Evolutionary conservation across 2,888 invertebrate species (phyloP).

Genomic region (Acrocyrtus sp.): DNA sequence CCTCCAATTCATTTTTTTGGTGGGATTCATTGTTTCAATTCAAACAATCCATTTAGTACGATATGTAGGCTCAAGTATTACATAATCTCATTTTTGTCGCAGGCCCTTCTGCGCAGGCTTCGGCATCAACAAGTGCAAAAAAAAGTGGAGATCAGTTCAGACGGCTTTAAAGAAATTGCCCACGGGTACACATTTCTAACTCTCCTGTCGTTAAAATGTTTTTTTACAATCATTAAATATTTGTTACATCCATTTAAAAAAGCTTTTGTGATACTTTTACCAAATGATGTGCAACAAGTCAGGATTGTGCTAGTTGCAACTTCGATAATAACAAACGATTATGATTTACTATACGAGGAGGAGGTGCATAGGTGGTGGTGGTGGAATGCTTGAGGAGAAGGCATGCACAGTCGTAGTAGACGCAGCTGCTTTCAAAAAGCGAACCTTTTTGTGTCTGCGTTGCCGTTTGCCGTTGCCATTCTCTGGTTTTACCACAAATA

Average conservation of each 20-base stretch:
- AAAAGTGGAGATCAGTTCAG: no score
- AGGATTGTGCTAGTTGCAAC: not conserved
- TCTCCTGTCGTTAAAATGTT: no score
- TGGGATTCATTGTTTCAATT: not conserved
- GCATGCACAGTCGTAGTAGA: not conserved
- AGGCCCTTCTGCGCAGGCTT: not conserved
- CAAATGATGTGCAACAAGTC: not conserved
- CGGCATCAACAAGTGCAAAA: not conserved
- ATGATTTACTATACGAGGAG: not conserved
- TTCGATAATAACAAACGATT: not conserved
- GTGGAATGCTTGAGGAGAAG: not conserved
- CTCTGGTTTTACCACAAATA: constrained; percentile 20
- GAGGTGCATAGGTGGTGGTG: not conserved
- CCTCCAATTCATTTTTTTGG: not conserved
- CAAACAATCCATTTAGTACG: not conserved
- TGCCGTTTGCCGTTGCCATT: not conserved
- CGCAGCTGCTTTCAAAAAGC: no score
- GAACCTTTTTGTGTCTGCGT: no score
- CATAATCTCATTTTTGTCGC: not conserved
- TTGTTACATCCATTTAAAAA: not conserved
- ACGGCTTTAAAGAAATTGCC: no score
- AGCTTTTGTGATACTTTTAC: not conserved
- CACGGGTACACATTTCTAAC: no score
- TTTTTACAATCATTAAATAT: not conserved
- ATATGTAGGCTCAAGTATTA: not conserved